phyloP scores from a whole-genome alignment of 2,113 vertebrate genomes.

The Sigmodon hispidus region DNA sequence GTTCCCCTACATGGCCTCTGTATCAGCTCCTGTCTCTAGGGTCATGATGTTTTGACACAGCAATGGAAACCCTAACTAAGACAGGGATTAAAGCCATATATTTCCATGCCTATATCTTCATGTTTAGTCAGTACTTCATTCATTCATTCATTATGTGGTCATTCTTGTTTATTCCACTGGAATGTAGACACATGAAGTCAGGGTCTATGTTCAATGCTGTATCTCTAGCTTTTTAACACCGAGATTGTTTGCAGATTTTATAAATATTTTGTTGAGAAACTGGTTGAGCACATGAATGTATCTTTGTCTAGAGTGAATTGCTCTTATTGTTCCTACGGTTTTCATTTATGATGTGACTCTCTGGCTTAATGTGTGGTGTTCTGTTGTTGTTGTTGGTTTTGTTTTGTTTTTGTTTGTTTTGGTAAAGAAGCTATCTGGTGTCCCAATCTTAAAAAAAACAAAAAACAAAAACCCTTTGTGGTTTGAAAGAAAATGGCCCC shows the following conservation, averaged over 20 bases:
- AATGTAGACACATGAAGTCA: neutral
- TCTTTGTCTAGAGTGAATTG: neutral
- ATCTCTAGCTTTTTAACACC: neutral
- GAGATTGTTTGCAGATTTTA: neutral
- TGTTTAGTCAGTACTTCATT: neutral
- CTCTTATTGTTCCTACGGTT: neutral
- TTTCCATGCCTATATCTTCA: neutral
- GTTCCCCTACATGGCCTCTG: neutral
- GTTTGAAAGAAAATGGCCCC: neutral
- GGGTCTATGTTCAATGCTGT: neutral
- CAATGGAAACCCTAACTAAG: neutral
- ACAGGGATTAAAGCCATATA: neutral
- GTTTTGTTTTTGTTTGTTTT: no score
- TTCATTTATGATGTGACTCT: neutral
- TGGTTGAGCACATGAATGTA: neutral
- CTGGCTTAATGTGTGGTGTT: neutral
- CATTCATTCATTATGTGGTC: neutral
- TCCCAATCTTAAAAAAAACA: neutral
- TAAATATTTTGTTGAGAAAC: neutral
- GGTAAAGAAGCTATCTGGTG: neutral
- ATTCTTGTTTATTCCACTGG: neutral
- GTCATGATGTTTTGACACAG: neutral
- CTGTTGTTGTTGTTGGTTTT: no score
- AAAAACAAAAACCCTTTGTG: neutral
- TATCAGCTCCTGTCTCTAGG: neutral